Evolutionary conservation across 2,888 invertebrate genomes (phyloP).

Genomic region (Phengaris alcon): DNA sequence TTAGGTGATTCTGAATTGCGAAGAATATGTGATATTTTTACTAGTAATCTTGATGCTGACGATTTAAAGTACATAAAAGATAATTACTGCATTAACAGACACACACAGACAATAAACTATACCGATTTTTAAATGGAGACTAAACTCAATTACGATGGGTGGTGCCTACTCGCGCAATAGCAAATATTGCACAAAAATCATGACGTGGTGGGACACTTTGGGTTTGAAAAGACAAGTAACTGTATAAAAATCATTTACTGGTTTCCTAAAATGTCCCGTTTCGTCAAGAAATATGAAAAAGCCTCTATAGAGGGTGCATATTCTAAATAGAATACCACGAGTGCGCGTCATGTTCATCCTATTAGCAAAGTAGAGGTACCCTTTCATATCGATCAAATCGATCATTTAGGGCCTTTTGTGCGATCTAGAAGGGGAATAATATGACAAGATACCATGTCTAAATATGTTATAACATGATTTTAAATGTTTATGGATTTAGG

Average conservation of each 20-base stretch:
- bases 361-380: not conserved
- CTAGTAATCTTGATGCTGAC: conserved; percentile 32
- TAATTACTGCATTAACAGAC: conserved; percentile 38
- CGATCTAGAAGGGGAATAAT: no score
- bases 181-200: conserved; percentile 49
- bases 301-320: conserved; percentile 52
- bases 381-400: conserved; percentile 30
- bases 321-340: not conserved
- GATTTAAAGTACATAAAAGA: conserved; percentile 35
- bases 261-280: conserved; percentile 53
- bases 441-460: no score
- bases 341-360: not conserved
- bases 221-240: conserved; percentile 38
- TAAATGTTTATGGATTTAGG: no score
- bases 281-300: conserved; percentile 37
- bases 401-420: not conserved
- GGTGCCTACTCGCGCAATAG: conserved; percentile 45
- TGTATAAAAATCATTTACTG: conserved; percentile 50
- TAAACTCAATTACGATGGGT: conserved; percentile 41
- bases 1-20: conserved; percentile 35
- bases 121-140: conserved; percentile 19
- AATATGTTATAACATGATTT: no score
- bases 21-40: conserved; percentile 34
- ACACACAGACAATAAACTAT: conserved; percentile 37
- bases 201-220: conserved; percentile 46